Conservation (phyloP, 2,888 invertebrate species). For the Leptura quadrifasciata region DNA sequence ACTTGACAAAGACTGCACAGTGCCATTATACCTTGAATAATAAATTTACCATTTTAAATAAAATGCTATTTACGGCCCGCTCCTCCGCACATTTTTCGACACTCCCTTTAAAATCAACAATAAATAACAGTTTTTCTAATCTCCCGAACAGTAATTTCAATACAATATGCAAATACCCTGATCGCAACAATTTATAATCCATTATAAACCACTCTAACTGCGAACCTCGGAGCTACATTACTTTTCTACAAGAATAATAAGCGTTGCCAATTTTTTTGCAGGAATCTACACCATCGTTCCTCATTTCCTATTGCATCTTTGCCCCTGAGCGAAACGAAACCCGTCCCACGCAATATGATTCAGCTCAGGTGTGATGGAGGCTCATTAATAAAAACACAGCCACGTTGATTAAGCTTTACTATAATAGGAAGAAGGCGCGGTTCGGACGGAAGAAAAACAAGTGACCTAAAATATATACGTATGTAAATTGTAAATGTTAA, state of each 20-base stretch:
- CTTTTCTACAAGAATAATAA: constrained; percentile 54
- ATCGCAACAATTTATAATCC: constrained; percentile 57
- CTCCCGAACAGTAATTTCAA: constrained; percentile 17
- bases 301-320: constrained; percentile 54
- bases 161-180: constrained; percentile 53
- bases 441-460: constrained; percentile 66
- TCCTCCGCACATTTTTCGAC: constrained; percentile 14
- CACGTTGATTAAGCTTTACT: constrained; percentile 72
- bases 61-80: background rate
- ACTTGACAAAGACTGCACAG: too few relatives aligned
- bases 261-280: constrained; percentile 42
- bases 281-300: constrained; percentile 44
- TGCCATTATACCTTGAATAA: too few relatives aligned
- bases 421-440: constrained; percentile 73
- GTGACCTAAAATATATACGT: constrained; percentile 68
- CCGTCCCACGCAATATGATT: constrained; percentile 66
- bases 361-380: constrained; percentile 71
- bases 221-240: constrained; percentile 48
- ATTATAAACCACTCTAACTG: constrained; percentile 55
- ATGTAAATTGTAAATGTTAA: constrained; percentile 64
- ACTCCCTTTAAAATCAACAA: constrained; percentile 23
- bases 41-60: too few relatives aligned
- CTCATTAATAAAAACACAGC: constrained; percentile 73
- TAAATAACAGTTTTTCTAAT: constrained; percentile 25
- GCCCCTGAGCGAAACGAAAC: constrained; percentile 43